These are phyloP conservation scores for Pomacea canaliculata DNA, from an alignment of 2,888 invertebrate species.

Conservation along the genomic window DNA sequence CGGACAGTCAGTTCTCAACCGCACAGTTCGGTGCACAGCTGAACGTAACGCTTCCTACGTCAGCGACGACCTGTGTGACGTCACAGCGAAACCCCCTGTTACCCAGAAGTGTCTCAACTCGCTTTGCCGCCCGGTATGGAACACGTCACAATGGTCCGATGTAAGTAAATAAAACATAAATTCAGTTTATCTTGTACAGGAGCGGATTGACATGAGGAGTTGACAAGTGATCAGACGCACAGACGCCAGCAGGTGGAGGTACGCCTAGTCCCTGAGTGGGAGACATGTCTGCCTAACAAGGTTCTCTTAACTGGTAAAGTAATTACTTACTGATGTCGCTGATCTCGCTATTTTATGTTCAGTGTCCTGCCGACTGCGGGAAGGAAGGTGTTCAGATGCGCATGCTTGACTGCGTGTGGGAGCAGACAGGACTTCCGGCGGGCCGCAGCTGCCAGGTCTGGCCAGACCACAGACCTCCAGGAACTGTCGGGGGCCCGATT, in stretches of 20 bases:
- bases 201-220: no score
- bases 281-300: no score
- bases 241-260: no score
- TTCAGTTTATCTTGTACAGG: not conserved
- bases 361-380: constrained; percentile 86
- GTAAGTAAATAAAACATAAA: constrained; percentile 37
- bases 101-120: constrained; percentile 51
- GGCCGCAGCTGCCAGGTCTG: constrained; percentile 85
- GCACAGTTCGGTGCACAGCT: constrained; percentile 45
- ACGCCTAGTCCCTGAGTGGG: no score
- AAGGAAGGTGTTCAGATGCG: constrained; percentile 88
- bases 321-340: no score
- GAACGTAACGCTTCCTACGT: constrained; percentile 42
- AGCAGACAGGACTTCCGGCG: constrained; percentile 84
- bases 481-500: constrained; percentile 79
- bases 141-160: constrained; percentile 61
- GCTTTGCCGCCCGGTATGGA: constrained; percentile 58
- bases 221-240: no score
- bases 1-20: constrained; percentile 44
- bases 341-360: constrained; percentile 18
- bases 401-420: constrained; percentile 93
- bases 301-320: no score
- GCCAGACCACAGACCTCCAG: constrained; percentile 83
- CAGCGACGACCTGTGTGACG: constrained; percentile 41
- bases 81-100: constrained; percentile 42